Evolutionary conservation across 2,888 invertebrate genomes (phyloP), one percentile per base, ranked within the genome.

Genomic region (Sinotaia quadrata): DNA sequence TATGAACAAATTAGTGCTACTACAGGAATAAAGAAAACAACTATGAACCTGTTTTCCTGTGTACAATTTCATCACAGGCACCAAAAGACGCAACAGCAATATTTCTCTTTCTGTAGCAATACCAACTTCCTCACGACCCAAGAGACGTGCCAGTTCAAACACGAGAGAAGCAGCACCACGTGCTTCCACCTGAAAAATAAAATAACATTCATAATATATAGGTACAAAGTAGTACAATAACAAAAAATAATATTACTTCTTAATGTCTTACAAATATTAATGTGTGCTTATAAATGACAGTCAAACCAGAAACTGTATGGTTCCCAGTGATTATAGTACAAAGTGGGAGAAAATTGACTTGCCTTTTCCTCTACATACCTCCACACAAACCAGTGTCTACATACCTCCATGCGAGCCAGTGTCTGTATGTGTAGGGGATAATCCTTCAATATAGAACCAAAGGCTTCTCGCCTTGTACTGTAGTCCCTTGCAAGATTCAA

Each of bases 31-130:
- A n/a, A n/a, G n/a, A n/a, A n/a, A n/a, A n/a, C n/a, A n/a, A n/a
- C n/a, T n/a, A n/a, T n/a, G n/a, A n/a, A 88, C 88, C 84, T 89
- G 87, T 81, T 91, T 91, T 4, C 89, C 91, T 33, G 90, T 90
- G 82, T 90, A 91, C 24, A 91, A 83, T 79, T 91, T 91, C 18
- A 87, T 78, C 2, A 91, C 77, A 3, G 91, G 91, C n/a, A 89
- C 90, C 67, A 91, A 75, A 18, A 91, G 74, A 7, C 91, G 85
- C 10, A 91, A 81, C 62, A 91, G 73, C 31, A 86, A 81, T 24
- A 78, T 71, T 36, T 91, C 90, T 18, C 83, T 78, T 21, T 85
- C 84, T n/a, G 83, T 81, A 15, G 87, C 87, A 36, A 75, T 72
- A 41, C 77, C 78, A 12, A 65, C 63, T 68, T 87, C 91, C 68